Conservation (phyloP, 2,797 vertebrate species). For the Eulemur mongoz region DNA sequence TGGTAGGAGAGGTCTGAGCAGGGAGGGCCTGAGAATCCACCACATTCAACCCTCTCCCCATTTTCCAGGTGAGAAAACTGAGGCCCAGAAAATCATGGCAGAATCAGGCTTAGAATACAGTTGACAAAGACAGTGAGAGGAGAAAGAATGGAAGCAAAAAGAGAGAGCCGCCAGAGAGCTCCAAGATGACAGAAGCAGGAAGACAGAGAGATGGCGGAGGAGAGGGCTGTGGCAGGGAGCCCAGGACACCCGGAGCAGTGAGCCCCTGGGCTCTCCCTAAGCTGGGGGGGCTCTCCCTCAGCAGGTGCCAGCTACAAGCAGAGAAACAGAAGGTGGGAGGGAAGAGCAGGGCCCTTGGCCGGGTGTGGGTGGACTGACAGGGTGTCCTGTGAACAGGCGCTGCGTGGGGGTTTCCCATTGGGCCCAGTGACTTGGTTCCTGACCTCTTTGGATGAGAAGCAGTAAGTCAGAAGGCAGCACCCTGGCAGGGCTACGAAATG, state of each 20-base stretch:
- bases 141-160: not conserved
- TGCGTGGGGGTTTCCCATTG: fast-evolving
- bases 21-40: not conserved
- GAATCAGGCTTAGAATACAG: not conserved
- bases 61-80: not conserved
- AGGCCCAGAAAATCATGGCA: not conserved
- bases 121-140: not conserved
- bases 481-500: not conserved
- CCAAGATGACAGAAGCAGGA: not conserved
- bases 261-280: not conserved
- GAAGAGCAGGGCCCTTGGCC: not conserved
- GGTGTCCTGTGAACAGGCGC: not conserved
- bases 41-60: not conserved
- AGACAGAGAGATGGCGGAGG: not conserved
- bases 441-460: not conserved
- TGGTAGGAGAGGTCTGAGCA: not conserved
- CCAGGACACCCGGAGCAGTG: not conserved
- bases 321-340: not conserved
- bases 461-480: not conserved
- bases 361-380: not conserved
- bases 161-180: not conserved
- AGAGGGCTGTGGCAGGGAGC: not conserved
- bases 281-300: too few relatives aligned
- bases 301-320: not conserved
- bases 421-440: not conserved